Base-by-base conservation (phyloP, 2,113 vertebrate genomes). In the Tonatia bakeri region DNA sequence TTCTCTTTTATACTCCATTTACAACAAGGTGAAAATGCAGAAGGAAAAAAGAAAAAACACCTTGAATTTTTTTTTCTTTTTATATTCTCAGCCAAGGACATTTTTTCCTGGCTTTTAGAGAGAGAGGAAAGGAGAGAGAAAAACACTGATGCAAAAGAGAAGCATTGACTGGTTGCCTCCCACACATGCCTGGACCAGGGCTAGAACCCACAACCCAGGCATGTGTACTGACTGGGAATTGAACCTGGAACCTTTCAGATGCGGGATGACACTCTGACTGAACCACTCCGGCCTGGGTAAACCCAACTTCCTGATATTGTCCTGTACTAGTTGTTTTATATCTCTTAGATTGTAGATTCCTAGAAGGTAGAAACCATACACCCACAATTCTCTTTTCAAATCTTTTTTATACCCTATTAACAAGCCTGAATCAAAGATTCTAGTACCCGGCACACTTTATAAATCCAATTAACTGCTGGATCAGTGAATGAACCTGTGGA, bases 41-140 rank as follows among this genome's bases (percentile, higher is more conserved):
- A 10, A 0, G 9, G 28, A 59, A 26, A 10, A 0, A 6, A 26
- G 7, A 0, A 6, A 31, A 77, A 7, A 40, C 75, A 28, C 11
- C 28, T 64, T 28, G 59, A 28, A 61, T 61, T 61, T 61, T 61
- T 61, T 59, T 59, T 61, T 61, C 59, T 61, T 61, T 61, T 61
- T 31, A 28, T 61, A 59, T 31, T 61, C 59, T 13, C 24, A 61
- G 28, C 61, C 61, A 11, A 31, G 61, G 61, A 5, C 28, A 31
- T 31, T 64, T 14, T 64, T 31, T 31, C 61, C 14, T 64, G 26
- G 12, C 61, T 31, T 64, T 31, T 31, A 31, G 26, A 64, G 11
- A 64, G 12, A 64, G 28, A 31, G 1, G 10, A 61, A 61, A 11
- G 24, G 24, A 61, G 3, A 61, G 28, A 31, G 12, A 31, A 28